These are phyloP conservation scores for Pseudanteris insignis DNA, from an alignment of 2,888 invertebrate species.

Conservation along the genomic window DNA sequence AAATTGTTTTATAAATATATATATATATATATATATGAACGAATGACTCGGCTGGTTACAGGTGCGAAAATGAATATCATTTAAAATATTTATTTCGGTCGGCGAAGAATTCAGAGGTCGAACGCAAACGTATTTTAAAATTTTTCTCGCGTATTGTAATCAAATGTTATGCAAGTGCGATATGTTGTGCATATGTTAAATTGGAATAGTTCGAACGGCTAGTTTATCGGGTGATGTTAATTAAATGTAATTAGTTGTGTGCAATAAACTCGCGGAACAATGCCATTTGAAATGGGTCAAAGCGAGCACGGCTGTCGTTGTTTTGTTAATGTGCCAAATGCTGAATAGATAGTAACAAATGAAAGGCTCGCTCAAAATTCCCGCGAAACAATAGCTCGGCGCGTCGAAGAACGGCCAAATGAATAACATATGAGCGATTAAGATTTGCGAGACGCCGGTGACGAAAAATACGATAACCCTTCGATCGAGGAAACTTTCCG, in stretches of 20 bases:
- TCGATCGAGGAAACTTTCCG: slow-evolving; percentile 47
- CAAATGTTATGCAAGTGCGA: no score
- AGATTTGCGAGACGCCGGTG: slow-evolving; percentile 39
- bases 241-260: no score
- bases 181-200: no score
- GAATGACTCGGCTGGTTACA: no score
- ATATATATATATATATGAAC: no score
- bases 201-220: no score
- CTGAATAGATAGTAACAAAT: slow-evolving; percentile 33
- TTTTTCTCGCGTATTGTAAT: slow-evolving; percentile 2
- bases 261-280: no score
- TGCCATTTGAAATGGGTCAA: slow-evolving; percentile 25
- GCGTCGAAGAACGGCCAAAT: slow-evolving; percentile 25
- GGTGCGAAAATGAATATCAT: no score
- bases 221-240: no score
- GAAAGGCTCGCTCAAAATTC: slow-evolving; percentile 39
- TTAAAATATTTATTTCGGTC: no score
- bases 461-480: slow-evolving; percentile 48
- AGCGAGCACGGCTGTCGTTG: slow-evolving; percentile 15
- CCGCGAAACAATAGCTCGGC: slow-evolving; percentile 33
- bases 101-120: slow-evolving; percentile 16
- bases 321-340: slow-evolving; percentile 34
- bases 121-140: not conserved
- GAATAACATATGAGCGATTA: slow-evolving; percentile 41
- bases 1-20: no score